These are phyloP conservation scores for Dicaeum eximium DNA, from an alignment of 2,113 vertebrate genomes.

Conservation along the genomic window DNA sequence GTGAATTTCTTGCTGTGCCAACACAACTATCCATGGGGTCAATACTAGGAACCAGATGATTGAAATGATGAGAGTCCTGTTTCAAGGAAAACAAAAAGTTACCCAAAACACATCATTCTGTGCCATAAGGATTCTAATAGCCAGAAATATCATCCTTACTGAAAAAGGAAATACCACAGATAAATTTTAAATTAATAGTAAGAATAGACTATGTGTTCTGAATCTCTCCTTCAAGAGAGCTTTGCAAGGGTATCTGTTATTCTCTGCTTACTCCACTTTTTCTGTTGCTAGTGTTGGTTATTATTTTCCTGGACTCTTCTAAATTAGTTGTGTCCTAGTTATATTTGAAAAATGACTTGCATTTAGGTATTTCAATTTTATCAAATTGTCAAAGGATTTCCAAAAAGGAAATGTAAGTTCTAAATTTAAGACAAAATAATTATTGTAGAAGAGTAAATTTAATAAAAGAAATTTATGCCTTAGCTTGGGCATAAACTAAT, in stretches of 20 bases:
- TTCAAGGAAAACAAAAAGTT: background rate
- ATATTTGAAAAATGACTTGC: background rate
- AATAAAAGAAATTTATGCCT: background rate
- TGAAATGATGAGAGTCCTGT: background rate
- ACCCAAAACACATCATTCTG: background rate
- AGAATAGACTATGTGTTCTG: background rate
- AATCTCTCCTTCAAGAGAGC: background rate
- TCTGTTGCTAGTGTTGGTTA: background rate
- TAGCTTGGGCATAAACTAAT: background rate
- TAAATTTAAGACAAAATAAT: background rate
- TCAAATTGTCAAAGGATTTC: background rate
- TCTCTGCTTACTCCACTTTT: background rate
- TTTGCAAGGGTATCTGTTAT: background rate
- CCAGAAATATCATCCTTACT: background rate
- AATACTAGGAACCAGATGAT: background rate
- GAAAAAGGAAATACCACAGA: background rate
- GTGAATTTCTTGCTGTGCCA: background rate
- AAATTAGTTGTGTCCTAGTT: background rate
- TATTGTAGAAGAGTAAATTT: background rate
- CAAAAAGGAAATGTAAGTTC: background rate
- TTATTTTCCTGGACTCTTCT: background rate
- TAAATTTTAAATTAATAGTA: background rate
- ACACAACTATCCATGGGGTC: background rate
- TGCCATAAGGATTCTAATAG: background rate
- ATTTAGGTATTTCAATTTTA: background rate